A percentile compares a stretch with the other conserved stretches of the same genome.
Conservation (phyloP, 2,888 invertebrate species). For the Cephalotes varians region DNA sequence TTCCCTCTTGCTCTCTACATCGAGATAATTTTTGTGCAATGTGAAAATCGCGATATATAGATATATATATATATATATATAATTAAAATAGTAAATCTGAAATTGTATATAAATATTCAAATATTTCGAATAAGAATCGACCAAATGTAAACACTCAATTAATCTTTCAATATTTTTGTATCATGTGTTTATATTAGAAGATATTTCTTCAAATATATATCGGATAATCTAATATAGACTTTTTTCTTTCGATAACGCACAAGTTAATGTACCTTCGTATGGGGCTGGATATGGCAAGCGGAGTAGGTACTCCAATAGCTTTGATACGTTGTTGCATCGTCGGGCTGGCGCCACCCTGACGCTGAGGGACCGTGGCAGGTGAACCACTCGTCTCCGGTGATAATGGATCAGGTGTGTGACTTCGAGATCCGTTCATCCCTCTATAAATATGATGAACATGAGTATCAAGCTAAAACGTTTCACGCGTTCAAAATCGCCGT, state of each 20-base stretch:
- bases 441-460: conserved; percentile 80
- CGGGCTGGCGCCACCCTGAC: conserved; percentile 89
- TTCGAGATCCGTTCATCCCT: conserved; percentile 89
- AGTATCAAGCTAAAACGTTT: conserved; percentile 34
- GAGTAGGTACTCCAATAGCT: conserved; percentile 95
- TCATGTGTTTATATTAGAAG: conserved; percentile 41
- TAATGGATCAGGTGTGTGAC: conserved; percentile 88
- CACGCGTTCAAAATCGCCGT: background rate
- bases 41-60: conserved; percentile 65
- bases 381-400: conserved; percentile 88
- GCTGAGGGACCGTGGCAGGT: conserved; percentile 79
- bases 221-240: conserved; percentile 44
- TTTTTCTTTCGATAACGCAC: conserved; percentile 18
- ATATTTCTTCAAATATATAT: conserved; percentile 17
- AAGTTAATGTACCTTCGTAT: conserved; percentile 90
- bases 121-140: conserved; percentile 20
- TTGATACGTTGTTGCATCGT: conserved; percentile 97
- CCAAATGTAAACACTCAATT: conserved; percentile 27
- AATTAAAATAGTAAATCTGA: conserved; percentile 58
- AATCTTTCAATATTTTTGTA: conserved; percentile 29
- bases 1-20: conserved; percentile 76
- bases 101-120: conserved; percentile 46
- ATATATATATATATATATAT: conserved; percentile 57
- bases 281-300: conserved; percentile 94
- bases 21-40: conserved; percentile 67